Conservation (phyloP, 2,113 vertebrate species). For the Calidris pygmaea region DNA sequence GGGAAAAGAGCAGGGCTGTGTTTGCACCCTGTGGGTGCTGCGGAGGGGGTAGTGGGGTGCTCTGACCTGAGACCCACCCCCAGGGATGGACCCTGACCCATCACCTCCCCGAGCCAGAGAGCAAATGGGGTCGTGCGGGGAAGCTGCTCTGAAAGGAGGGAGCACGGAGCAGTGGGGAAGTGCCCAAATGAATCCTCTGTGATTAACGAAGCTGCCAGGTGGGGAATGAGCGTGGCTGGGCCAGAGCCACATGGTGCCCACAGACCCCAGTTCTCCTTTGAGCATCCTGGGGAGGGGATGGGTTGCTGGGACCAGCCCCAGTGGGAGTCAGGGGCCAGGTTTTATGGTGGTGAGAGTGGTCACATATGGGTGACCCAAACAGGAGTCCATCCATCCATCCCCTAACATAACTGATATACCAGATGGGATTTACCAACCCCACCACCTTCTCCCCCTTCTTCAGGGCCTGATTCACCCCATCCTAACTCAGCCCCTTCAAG, state of each 20-base stretch:
- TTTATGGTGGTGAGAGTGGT: fast-evolving
- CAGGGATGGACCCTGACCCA: not conserved
- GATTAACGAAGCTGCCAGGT: not conserved
- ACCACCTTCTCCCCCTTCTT: not conserved
- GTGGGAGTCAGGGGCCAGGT: not conserved
- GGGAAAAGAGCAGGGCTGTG: not conserved
- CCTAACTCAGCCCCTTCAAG: not conserved
- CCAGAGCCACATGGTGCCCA: fast-evolving
- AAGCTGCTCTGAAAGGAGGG: not conserved
- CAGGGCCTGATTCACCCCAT: not conserved
- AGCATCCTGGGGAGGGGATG: too few species aligned
- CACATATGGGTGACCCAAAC: not conserved
- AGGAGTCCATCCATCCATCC: not conserved
- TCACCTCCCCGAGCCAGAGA: not conserved
- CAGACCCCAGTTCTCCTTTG: not conserved
- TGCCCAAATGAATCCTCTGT: fast-evolving
- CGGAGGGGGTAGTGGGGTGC: not conserved
- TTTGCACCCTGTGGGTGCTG: not conserved
- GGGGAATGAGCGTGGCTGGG: fast-evolving
- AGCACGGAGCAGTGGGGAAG: not conserved
- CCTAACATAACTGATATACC: not conserved
- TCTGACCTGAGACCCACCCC: not conserved
- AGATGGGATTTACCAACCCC: not conserved
- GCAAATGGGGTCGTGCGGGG: fast-evolving
- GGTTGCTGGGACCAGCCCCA: not conserved